Percentiles rank a stretch among this genome's conserved stretches.
Evolutionary conservation across 2,888 invertebrate species (phyloP).

Genomic region (Amblyjoppa proteus): DNA sequence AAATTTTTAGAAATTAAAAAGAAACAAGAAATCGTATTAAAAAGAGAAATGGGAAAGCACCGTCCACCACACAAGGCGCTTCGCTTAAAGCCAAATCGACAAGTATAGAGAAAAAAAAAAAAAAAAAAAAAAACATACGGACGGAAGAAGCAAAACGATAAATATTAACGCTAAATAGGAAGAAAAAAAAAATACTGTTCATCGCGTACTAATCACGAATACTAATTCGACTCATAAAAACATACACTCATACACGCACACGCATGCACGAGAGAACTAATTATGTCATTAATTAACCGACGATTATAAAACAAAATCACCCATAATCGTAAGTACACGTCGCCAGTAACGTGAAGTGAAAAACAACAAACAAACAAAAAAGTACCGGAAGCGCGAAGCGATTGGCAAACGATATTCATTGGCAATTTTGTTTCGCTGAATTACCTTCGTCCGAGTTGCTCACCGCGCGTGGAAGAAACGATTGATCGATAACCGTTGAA

Average conservation of each 20-base stretch:
- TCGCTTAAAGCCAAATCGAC: constrained; percentile 50
- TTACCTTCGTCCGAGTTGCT: neutral
- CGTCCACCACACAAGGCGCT: constrained; percentile 48
- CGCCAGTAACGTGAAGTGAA: constrained; percentile 5
- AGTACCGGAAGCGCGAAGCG: constrained; percentile 30
- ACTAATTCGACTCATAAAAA: constrained; percentile 38
- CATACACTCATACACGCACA: constrained; percentile 8
- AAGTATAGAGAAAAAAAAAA: constrained; percentile 21
- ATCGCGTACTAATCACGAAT: constrained; percentile 49
- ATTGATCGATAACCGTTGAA: constrained; percentile 18
- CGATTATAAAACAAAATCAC: constrained; percentile 49
- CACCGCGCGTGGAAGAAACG: neutral
- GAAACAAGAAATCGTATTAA: constrained; percentile 19
- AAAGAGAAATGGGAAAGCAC: constrained; percentile 53
- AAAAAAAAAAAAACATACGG: constrained; percentile 12
- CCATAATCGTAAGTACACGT: constrained; percentile 57
- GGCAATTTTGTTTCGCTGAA: neutral
- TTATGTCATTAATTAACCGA: constrained; percentile 44
- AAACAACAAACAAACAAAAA: neutral
- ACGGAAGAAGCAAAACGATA: constrained; percentile 22
- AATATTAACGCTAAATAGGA: constrained; percentile 40
- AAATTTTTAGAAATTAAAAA: constrained; percentile 24
- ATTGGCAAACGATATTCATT: constrained; percentile 39
- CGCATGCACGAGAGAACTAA: constrained; percentile 49
- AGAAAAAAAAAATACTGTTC: neutral